These are phyloP conservation scores for Homarus gammarus DNA, from an alignment of 2,888 invertebrate genomes.

Conservation along the genomic window DNA sequence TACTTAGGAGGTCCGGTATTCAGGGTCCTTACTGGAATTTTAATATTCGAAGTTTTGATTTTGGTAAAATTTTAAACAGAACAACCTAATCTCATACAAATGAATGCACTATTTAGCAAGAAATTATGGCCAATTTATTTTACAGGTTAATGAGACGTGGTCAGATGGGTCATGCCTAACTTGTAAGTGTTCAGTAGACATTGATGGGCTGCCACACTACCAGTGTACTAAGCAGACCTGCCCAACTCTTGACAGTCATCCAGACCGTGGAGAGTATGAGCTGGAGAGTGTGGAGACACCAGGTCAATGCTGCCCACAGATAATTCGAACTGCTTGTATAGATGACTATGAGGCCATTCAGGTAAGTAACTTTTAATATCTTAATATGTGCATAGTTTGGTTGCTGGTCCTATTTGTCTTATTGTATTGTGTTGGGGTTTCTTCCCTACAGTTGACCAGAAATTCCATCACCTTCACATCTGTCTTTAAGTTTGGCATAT, in stretches of 20 bases:
- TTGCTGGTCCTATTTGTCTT: too few species aligned
- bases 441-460: too few species aligned
- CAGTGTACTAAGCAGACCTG: conserved; percentile 80
- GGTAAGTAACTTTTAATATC: too few species aligned
- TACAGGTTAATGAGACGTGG: conserved; percentile 84
- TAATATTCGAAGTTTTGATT: too few species aligned
- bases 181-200: conserved; percentile 82
- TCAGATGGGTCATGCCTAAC: conserved; percentile 86
- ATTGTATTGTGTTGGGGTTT: too few species aligned
- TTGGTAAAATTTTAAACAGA: too few species aligned
- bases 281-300: conserved; percentile 82
- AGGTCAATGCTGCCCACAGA: conserved; percentile 84
- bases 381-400: too few species aligned
- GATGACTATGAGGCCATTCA: conserved; percentile 77
- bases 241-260: conserved; percentile 77
- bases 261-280: conserved; percentile 81
- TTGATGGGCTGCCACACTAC: conserved; percentile 75
- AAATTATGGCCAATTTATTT: background rate
- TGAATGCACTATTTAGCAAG: background rate
- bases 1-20: too few species aligned
- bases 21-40: too few species aligned
- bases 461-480: too few species aligned
- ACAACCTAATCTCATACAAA: too few species aligned
- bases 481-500: background rate
- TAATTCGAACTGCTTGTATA: conserved; percentile 83